Conservation (phyloP, 2,797 vertebrate genomes). For the Spondyliosoma cantharus region DNA sequence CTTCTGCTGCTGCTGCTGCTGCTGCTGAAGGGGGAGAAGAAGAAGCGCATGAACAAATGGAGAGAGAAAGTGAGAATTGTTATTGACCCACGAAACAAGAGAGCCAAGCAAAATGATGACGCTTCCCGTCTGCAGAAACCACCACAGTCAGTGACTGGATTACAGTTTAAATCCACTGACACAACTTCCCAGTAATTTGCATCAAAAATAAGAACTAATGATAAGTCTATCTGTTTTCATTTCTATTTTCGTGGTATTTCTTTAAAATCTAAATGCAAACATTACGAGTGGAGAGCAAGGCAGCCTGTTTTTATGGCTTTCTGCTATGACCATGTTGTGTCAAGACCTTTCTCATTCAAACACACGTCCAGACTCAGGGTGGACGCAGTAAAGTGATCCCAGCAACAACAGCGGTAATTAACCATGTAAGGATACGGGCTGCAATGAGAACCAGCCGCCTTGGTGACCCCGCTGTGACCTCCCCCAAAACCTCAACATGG, state of each 20-base stretch:
- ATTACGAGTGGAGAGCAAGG: background rate
- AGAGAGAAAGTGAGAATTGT: conserved; percentile 38
- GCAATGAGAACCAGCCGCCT: conserved; percentile 72
- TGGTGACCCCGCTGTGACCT: conserved; percentile 65
- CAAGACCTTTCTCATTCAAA: conserved; percentile 42
- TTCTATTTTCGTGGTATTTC: conserved; percentile 15
- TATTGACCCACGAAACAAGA: conserved; percentile 41
- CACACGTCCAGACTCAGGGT: conserved; percentile 25
- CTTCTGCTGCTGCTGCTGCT: conserved; percentile 38
- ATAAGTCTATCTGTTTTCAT: conserved; percentile 24
- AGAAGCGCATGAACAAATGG: conserved; percentile 3
- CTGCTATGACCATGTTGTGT: conserved; percentile 31
- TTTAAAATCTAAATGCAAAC: conserved; percentile 6
- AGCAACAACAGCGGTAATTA: conserved; percentile 72
- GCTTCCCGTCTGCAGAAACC: conserved; percentile 40
- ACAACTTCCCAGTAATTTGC: conserved; percentile 35
- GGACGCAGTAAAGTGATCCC: conserved; percentile 64
- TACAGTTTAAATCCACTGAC: conserved; percentile 39
- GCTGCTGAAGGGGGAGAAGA: conserved; percentile 25
- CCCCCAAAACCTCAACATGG: conserved; percentile 66
- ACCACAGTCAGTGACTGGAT: conserved; percentile 37
- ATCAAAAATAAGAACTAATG: conserved; percentile 35
- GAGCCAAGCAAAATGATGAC: conserved; percentile 57
- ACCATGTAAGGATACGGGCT: conserved; percentile 53
- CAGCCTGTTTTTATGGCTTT: conserved; percentile 38